phyloP scores from a whole-genome alignment of 2,797 vertebrate species.

The Rhyacichthys aspro region DNA sequence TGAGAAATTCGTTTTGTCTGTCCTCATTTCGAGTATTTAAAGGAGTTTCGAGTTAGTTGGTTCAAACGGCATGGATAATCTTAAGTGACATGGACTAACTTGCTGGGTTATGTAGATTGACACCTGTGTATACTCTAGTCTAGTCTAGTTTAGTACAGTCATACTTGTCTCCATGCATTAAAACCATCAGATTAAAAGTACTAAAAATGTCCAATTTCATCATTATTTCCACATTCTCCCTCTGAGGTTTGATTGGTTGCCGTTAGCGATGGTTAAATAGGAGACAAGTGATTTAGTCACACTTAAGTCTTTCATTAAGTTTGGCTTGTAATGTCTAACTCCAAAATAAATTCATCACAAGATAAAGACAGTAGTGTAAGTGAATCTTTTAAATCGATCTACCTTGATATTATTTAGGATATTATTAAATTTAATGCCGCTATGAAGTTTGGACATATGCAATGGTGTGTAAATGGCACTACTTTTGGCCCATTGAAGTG shows the following conservation, averaged over 20 bases:
- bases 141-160: background rate
- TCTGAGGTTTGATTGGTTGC: background rate
- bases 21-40: background rate
- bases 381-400: background rate
- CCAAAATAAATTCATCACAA: slow-evolving; percentile 1
- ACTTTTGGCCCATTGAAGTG: background rate
- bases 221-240: slow-evolving; percentile 1
- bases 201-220: slow-evolving; percentile 15
- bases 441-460: too few species aligned
- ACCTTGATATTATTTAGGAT: background rate
- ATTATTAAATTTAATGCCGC: too few species aligned
- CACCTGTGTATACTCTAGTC: background rate
- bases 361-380: background rate
- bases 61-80: background rate
- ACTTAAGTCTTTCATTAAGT: slow-evolving; percentile 14
- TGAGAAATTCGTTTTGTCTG: background rate
- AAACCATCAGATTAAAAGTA: slow-evolving; percentile 1
- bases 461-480: background rate
- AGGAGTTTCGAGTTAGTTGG: background rate
- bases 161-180: slow-evolving; percentile 3
- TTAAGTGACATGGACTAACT: background rate
- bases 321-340: background rate
- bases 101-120: slow-evolving; percentile 4
- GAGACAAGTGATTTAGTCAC: background rate
- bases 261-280: slow-evolving; percentile 1